A percentile compares a stretch with the other conserved stretches of the same genome.
phyloP scores from a whole-genome alignment of 1,140 invertebrate species.

The Zophobas atratus region DNA sequence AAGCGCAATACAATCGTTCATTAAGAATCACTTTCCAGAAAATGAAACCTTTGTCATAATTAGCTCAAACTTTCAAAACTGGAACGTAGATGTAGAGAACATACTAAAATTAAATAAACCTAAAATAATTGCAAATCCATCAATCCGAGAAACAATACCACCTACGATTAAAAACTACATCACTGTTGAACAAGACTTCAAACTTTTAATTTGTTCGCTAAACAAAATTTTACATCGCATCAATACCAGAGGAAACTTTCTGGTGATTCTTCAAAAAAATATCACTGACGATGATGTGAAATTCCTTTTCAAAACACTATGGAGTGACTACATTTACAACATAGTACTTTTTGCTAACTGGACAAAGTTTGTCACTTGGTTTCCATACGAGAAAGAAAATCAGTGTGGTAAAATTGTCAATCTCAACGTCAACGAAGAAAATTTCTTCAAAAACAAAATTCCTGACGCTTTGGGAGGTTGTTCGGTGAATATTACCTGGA shows the following conservation, averaged over 20 bases:
- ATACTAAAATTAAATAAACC: not conserved
- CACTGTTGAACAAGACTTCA: not conserved
- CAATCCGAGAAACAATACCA: not conserved
- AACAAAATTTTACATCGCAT: not conserved
- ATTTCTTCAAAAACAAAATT: not conserved
- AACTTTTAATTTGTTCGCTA: not conserved
- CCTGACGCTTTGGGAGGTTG: conserved; percentile 4
- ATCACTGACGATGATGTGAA: conserved; percentile 12
- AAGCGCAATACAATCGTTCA: conserved; percentile 1
- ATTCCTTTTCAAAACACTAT: conserved; percentile 28
- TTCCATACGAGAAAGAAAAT: conserved; percentile 4
- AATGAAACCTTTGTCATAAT: conserved; percentile 1
- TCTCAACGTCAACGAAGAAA: not conserved
- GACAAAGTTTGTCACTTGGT: conserved; percentile 29
- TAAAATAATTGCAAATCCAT: conserved; percentile 5
- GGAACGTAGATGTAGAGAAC: not conserved
- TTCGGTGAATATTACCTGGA: conserved; percentile 11
- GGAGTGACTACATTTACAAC: conserved; percentile 16
- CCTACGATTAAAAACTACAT: not conserved
- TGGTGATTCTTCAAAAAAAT: conserved; percentile 7
- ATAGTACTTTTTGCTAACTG: conserved; percentile 21
- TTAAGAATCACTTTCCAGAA: not conserved
- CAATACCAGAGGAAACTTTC: not conserved
- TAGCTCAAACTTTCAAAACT: not conserved
- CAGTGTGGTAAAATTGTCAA: conserved; percentile 18